A percentile compares a stretch with the other conserved stretches of the same genome.
Conservation (phyloP, 1,140 invertebrate species). For the Ips nitidus region DNA sequence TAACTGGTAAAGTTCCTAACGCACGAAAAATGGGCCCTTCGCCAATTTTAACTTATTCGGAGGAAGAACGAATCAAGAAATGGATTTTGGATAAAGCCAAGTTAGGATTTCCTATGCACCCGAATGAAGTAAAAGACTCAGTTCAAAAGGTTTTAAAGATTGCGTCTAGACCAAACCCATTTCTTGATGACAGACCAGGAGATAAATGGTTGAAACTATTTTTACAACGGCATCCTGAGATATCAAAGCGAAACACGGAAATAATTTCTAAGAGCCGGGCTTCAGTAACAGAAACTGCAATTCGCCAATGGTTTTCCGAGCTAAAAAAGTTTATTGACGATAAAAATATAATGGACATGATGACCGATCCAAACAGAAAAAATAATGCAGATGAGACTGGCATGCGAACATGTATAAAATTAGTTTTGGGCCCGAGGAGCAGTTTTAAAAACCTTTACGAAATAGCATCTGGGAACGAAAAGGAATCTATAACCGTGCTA, state of each 20-base stretch:
- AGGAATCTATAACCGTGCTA: constrained; percentile 50
- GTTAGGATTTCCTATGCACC: constrained; percentile 32
- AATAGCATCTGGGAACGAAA: constrained; percentile 25
- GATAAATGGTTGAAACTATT: constrained; percentile 28
- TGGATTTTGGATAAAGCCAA: constrained; percentile 30
- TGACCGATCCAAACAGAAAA: no score
- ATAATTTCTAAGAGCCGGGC: constrained; percentile 23
- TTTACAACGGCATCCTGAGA: constrained; percentile 16
- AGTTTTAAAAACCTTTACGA: no score
- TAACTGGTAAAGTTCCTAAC: constrained; percentile 21
- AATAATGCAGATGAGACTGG: no score
- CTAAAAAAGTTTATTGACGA: neutral
- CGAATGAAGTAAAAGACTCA: constrained; percentile 19
- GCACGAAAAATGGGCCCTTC: constrained; percentile 25
- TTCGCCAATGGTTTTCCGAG: constrained; percentile 13
- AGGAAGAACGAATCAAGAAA: constrained; percentile 10
- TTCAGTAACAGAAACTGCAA: constrained; percentile 21
- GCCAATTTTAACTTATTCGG: constrained; percentile 8
- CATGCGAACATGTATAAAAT: neutral
- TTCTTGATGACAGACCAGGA: constrained; percentile 17
- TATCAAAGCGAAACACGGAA: constrained; percentile 25
- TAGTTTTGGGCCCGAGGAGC: constrained; percentile 29
- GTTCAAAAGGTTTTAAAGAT: constrained; percentile 30
- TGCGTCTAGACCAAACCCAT: constrained; percentile 5
- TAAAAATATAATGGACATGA: no score